These are phyloP conservation scores for Melanotaenia boesemani DNA, from an alignment of 2,797 vertebrate species.

Conservation along the genomic window DNA sequence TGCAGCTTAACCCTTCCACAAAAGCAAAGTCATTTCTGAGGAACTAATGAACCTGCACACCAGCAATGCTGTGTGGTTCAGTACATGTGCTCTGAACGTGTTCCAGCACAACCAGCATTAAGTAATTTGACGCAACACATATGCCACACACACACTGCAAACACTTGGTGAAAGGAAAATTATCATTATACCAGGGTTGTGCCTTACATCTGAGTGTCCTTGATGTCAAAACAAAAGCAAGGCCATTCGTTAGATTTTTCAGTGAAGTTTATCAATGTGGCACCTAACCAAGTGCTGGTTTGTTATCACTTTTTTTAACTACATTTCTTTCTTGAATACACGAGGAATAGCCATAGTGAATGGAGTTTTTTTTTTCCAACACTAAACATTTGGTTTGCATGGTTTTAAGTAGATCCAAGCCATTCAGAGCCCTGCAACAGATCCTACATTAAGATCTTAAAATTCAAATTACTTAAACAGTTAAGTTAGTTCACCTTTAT, in stretches of 20 bases:
- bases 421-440: too few relatives aligned
- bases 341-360: neutral
- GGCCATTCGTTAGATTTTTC: neutral
- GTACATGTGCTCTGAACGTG: constrained; percentile 3
- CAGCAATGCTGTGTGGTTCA: neutral
- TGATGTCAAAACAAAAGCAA: constrained; percentile 49
- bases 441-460: neutral
- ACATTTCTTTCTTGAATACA: neutral
- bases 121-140: neutral
- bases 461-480: neutral
- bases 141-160: neutral
- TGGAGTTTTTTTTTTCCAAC: neutral
- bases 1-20: constrained; percentile 56
- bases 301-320: constrained; percentile 7
- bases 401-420: neutral
- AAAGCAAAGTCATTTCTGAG: constrained; percentile 35
- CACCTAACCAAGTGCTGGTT: constrained; percentile 14
- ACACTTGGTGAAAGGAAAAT: constrained; percentile 13
- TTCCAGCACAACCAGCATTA: neutral
- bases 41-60: constrained; percentile 17
- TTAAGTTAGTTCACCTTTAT: neutral
- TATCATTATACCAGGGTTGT: constrained; percentile 15
- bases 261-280: constrained; percentile 1
- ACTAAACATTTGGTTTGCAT: neutral
- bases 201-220: neutral